These are phyloP conservation scores for Catotricha subobsoleta DNA, from an alignment of 2,888 invertebrate species.

Conservation along the genomic window DNA sequence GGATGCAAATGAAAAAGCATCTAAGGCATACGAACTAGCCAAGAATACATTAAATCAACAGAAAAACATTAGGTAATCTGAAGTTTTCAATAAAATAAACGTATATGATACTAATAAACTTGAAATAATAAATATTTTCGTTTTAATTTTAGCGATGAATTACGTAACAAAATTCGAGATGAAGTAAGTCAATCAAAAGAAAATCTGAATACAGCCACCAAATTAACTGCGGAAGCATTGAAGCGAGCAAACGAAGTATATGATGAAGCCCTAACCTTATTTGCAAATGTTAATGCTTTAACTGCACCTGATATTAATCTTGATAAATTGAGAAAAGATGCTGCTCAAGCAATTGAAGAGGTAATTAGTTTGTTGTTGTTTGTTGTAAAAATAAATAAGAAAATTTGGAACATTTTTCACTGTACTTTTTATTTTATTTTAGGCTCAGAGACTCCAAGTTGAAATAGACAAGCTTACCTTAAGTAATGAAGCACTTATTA, in stretches of 20 bases:
- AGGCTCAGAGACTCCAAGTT: slow-evolving; percentile 20
- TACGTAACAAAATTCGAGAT: slow-evolving; percentile 40
- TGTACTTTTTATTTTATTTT: not conserved
- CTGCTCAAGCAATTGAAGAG: slow-evolving; percentile 45
- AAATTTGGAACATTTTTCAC: not conserved
- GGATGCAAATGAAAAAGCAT: slow-evolving; percentile 65
- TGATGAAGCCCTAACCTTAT: slow-evolving; percentile 61
- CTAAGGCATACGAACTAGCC: slow-evolving; percentile 61
- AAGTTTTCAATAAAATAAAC: slow-evolving; percentile 4
- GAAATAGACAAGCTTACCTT: slow-evolving; percentile 17
- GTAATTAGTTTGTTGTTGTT: slow-evolving; percentile 25
- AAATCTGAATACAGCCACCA: slow-evolving; percentile 48
- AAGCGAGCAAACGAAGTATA: slow-evolving; percentile 59
- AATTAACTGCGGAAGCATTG: slow-evolving; percentile 54
- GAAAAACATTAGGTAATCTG: slow-evolving; percentile 45
- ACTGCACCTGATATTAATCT: slow-evolving; percentile 62
- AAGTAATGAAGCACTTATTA: slow-evolving; percentile 35
- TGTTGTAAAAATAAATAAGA: not conserved
- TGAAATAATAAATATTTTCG: slow-evolving; percentile 1
- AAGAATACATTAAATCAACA: slow-evolving; percentile 60
- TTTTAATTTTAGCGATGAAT: slow-evolving; percentile 36
- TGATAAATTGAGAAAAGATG: slow-evolving; percentile 45
- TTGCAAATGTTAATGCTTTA: slow-evolving; percentile 62
- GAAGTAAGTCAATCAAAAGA: slow-evolving; percentile 50
- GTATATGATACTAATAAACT: not conserved